These are phyloP conservation scores for Speoplatyrhinus poulsoni DNA, from an alignment of 2,113 vertebrate genomes.

Conservation along the genomic window DNA sequence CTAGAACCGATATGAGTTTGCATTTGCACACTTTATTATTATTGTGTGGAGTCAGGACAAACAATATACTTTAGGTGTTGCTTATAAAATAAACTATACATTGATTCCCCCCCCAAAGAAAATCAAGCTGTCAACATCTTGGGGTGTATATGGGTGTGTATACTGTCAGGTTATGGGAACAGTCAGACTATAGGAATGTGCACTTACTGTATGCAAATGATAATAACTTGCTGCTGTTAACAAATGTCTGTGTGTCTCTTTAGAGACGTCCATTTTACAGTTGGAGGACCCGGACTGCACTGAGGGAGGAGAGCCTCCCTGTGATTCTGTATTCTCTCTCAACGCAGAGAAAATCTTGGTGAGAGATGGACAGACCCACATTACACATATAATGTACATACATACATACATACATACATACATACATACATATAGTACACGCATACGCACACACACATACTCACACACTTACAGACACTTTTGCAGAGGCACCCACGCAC, in stretches of 20 bases:
- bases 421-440: neutral
- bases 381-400: neutral
- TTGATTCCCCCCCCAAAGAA: too few species aligned
- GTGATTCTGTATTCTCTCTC: conserved; percentile 88
- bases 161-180: neutral
- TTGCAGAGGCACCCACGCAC: neutral
- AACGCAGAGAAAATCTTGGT: conserved; percentile 97
- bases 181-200: too few species aligned
- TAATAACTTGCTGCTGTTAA: neutral
- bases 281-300: conserved; percentile 90
- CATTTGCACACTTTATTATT: too few species aligned
- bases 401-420: neutral
- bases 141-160: neutral
- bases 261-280: conserved; percentile 89
- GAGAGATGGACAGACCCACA: conserved; percentile 30
- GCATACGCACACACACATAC: neutral
- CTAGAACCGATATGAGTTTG: too few species aligned
- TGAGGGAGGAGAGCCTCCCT: conserved; percentile 83
- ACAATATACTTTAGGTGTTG: too few species aligned
- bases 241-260: conserved; percentile 12
- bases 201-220: neutral
- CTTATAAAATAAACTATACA: too few species aligned
- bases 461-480: neutral
- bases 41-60: too few species aligned
- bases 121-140: neutral